A percentile compares a stretch with the other conserved stretches of the same genome.
These are phyloP conservation scores for Trinorchestia longiramus DNA, from an alignment of 1,140 invertebrate genomes.

Conservation along the genomic window DNA sequence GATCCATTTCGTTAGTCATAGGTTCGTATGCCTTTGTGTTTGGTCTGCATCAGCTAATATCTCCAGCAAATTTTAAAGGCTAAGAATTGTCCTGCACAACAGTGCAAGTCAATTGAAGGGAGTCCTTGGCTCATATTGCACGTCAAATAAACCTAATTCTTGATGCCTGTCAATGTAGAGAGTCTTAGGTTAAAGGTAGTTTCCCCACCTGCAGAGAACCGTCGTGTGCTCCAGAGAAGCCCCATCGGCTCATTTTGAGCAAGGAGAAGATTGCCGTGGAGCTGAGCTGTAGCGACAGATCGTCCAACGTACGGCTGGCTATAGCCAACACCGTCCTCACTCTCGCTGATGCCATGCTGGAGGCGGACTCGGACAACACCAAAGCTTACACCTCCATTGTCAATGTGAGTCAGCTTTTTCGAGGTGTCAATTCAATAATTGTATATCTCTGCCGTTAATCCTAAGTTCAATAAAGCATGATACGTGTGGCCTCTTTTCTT, in stretches of 20 bases:
- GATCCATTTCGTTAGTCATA: too few relatives aligned
- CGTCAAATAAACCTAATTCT: neutral
- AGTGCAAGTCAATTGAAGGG: too few relatives aligned
- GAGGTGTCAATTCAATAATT: too few relatives aligned
- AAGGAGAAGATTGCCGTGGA: neutral
- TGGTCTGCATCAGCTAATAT: too few relatives aligned
- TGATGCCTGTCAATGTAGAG: neutral
- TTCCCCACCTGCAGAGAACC: neutral
- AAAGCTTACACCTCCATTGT: slow-evolving; percentile 78
- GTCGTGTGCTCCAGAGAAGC: slow-evolving; percentile 29
- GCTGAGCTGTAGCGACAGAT: neutral
- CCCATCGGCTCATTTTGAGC: neutral
- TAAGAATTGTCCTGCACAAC: too few relatives aligned
- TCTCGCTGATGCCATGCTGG: slow-evolving; percentile 76
- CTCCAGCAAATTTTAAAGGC: too few relatives aligned
- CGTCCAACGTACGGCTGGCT: slow-evolving; percentile 75
- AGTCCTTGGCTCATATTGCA: neutral
- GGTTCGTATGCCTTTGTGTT: too few relatives aligned
- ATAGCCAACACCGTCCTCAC: slow-evolving; percentile 73
- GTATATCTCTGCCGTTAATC: too few relatives aligned
- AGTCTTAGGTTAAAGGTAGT: neutral
- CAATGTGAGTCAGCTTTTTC: slow-evolving; percentile 69
- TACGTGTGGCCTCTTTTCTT: too few relatives aligned
- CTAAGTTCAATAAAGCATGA: too few relatives aligned
- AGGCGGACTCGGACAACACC: slow-evolving; percentile 80